phyloP scores from a whole-genome alignment of 2,113 vertebrate genomes.

The Archocentrus centrarchus region DNA sequence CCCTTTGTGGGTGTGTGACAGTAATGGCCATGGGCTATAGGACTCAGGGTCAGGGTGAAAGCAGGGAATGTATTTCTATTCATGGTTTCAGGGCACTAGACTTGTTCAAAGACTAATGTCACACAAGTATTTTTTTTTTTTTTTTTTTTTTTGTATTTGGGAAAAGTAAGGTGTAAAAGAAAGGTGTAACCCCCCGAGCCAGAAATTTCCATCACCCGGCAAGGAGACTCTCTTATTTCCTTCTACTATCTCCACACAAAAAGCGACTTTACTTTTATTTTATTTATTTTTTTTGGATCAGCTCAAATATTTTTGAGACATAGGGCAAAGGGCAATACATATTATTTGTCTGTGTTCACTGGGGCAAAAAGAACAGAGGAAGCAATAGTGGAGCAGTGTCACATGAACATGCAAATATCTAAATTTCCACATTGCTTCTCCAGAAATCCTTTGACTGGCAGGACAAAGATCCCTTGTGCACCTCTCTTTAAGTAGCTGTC shows the following conservation, averaged over 20 bases:
- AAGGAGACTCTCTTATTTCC: slow-evolving; percentile 48
- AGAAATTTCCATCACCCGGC: slow-evolving; percentile 63
- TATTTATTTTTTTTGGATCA: slow-evolving; percentile 19
- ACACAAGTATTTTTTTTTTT: slow-evolving; percentile 45
- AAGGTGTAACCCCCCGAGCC: slow-evolving; percentile 71
- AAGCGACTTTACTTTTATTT: slow-evolving; percentile 46
- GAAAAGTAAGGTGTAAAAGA: slow-evolving; percentile 33
- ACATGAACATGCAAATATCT: slow-evolving; percentile 33
- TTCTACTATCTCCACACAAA: slow-evolving; percentile 60
- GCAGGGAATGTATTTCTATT: slow-evolving; percentile 71
- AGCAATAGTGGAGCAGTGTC: neutral
- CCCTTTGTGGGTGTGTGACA: slow-evolving; percentile 65
- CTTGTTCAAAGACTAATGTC: slow-evolving; percentile 69
- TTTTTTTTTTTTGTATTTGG: slow-evolving; percentile 11
- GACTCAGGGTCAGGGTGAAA: slow-evolving; percentile 68
- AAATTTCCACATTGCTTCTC: neutral
- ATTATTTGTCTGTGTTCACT: slow-evolving; percentile 59
- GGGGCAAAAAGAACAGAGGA: slow-evolving; percentile 51
- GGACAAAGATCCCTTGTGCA: neutral
- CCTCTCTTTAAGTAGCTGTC: slow-evolving; percentile 12
- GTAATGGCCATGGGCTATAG: slow-evolving; percentile 68
- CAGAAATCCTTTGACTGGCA: slow-evolving; percentile 33
- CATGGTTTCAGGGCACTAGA: slow-evolving; percentile 66
- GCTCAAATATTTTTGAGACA: slow-evolving; percentile 58
- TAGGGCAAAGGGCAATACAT: slow-evolving; percentile 49